phyloP scores from a whole-genome alignment of 2,113 vertebrate species.

The Morone chrysops region DNA sequence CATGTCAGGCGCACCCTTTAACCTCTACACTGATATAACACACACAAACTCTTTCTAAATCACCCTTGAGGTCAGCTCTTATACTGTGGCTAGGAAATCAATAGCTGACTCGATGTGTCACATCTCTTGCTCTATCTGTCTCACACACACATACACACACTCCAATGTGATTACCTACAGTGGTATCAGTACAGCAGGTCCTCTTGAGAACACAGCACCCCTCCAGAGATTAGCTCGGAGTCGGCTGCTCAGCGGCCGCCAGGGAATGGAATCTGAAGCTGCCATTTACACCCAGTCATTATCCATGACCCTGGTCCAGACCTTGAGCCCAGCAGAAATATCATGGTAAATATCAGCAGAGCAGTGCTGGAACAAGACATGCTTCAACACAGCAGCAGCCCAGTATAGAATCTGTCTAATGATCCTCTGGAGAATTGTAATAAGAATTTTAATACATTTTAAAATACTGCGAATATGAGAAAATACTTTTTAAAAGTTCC shows the following conservation, averaged over 20 bases:
- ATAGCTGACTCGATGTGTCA: constrained; percentile 41
- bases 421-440: background rate
- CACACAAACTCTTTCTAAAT: constrained; percentile 11
- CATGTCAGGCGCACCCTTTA: background rate
- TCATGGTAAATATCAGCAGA: constrained; percentile 70
- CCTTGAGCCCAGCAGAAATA: constrained; percentile 71
- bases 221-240: constrained; percentile 54
- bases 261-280: constrained; percentile 56
- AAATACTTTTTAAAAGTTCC: background rate
- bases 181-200: constrained; percentile 18
- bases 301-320: constrained; percentile 54
- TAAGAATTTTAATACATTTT: too few species aligned
- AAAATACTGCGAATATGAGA: too few species aligned
- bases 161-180: constrained; percentile 28
- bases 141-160: constrained; percentile 14
- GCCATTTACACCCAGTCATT: constrained; percentile 80
- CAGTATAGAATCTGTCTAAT: background rate
- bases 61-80: constrained; percentile 50
- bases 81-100: constrained; percentile 43
- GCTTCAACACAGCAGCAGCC: constrained; percentile 2
- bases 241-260: constrained; percentile 23
- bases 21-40: background rate
- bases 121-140: background rate
- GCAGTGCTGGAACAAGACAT: background rate
- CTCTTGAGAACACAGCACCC: constrained; percentile 48